phyloP scores from a whole-genome alignment of 2,888 invertebrate genomes.

The Acholoe squamosa region DNA sequence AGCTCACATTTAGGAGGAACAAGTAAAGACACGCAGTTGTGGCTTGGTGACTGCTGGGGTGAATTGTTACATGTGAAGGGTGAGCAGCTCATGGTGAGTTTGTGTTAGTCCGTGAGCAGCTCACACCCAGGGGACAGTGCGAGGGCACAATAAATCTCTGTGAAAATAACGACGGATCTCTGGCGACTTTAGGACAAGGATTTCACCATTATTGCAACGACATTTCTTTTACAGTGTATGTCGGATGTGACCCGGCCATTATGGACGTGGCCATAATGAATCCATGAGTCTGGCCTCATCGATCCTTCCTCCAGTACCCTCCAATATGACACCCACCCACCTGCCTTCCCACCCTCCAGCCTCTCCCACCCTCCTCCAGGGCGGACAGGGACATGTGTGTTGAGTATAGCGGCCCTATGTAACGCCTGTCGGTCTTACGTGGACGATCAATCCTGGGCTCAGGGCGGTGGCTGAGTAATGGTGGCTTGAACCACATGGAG shows the following conservation, averaged over 20 bases:
- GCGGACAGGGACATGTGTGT: constrained; percentile 11
- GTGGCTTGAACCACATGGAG: neutral
- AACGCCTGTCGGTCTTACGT: neutral
- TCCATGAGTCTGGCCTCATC: constrained; percentile 19
- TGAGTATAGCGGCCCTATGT: neutral
- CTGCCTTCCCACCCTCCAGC: neutral
- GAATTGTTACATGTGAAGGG: neutral
- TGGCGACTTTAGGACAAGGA: no score
- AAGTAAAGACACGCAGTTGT: neutral
- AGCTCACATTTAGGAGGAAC: neutral
- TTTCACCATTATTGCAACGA: no score
- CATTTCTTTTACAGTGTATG: no score
- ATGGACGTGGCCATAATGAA: constrained; percentile 33
- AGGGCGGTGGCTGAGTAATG: constrained; percentile 1
- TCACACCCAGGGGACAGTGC: neutral
- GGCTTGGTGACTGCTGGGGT: neutral
- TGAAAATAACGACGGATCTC: no score
- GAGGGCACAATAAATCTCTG: no score
- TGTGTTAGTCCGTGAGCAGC: neutral
- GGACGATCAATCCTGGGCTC: neutral
- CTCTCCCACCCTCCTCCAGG: neutral
- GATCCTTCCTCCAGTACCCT: neutral
- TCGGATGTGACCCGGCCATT: neutral
- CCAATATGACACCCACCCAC: neutral
- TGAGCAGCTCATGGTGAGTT: neutral